phyloP scores from a whole-genome alignment of 2,113 vertebrate genomes.

The Gambusia holbrooki region DNA sequence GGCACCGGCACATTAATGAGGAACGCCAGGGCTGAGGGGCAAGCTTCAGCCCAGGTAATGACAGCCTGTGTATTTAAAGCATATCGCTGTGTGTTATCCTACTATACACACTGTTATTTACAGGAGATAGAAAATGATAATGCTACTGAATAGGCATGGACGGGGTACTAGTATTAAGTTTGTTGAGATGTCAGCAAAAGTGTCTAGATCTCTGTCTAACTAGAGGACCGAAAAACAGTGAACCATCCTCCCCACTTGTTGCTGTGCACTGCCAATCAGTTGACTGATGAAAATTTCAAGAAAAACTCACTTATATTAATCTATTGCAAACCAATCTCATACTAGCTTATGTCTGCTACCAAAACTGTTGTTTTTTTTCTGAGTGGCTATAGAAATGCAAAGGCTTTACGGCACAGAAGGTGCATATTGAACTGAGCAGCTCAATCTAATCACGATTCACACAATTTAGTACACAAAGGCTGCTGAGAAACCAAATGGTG shows the following conservation, averaged over 20 bases:
- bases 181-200: not conserved
- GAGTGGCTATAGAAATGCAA: not conserved
- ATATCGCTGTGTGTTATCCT: conserved; percentile 13
- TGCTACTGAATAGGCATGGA: not conserved
- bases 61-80: not conserved
- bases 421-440: not conserved
- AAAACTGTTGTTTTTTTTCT: not conserved
- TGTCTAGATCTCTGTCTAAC: not conserved
- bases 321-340: not conserved
- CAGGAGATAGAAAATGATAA: not conserved
- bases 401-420: conserved; percentile 38
- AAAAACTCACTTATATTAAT: not conserved
- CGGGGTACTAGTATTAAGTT: not conserved
- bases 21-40: conserved; percentile 91
- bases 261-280: not conserved
- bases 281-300: not conserved
- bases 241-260: not conserved
- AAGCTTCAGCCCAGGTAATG: conserved; percentile 88
- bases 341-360: not conserved
- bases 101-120: not conserved
- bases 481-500: conserved; percentile 59
- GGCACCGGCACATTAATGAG: conserved; percentile 82
- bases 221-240: not conserved
- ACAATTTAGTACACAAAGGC: conserved; percentile 38
- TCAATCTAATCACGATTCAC: conserved; percentile 41